phyloP scores from a whole-genome alignment of 2,888 invertebrate genomes.

The Cetonia aurata region DNA sequence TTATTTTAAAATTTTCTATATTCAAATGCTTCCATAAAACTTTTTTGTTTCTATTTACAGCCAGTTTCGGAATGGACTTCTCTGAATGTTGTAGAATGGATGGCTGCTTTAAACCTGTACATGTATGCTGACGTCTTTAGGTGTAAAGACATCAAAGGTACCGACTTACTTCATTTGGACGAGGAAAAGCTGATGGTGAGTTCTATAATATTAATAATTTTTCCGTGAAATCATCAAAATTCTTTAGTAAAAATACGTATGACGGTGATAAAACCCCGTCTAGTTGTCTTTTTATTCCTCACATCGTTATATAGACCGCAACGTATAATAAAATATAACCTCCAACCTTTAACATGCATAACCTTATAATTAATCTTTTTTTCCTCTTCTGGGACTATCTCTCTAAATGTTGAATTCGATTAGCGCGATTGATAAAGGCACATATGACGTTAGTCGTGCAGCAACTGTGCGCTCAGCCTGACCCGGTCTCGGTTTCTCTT shows the following conservation, averaged over 20 bases:
- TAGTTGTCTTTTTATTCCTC: conserved; percentile 14
- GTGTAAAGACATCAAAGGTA: conserved; percentile 78
- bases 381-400: conserved; percentile 14
- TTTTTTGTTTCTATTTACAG: conserved; percentile 66
- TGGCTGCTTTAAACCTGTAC: conserved; percentile 80
- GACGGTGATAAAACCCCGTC: conserved; percentile 10
- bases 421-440: conserved; percentile 32
- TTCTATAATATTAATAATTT: conserved; percentile 44
- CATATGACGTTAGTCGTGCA: conserved; percentile 15
- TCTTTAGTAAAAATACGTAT: too few species aligned
- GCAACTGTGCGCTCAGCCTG: too few species aligned
- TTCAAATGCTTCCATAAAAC: too few species aligned
- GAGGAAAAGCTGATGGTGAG: conserved; percentile 77
- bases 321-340: conserved; percentile 38
- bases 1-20: too few species aligned
- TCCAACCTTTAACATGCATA: conserved; percentile 44
- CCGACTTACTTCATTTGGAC: conserved; percentile 75
- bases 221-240: too few species aligned
- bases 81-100: conserved; percentile 80
- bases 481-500: too few species aligned
- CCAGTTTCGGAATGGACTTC: conserved; percentile 78
- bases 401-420: conserved; percentile 38
- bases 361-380: conserved; percentile 31
- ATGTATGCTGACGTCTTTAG: conserved; percentile 79
- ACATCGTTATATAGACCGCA: conserved; percentile 25